These are phyloP conservation scores for Typhlichthys subterraneus DNA, from an alignment of 2,797 vertebrate genomes.

Conservation along the genomic window DNA sequence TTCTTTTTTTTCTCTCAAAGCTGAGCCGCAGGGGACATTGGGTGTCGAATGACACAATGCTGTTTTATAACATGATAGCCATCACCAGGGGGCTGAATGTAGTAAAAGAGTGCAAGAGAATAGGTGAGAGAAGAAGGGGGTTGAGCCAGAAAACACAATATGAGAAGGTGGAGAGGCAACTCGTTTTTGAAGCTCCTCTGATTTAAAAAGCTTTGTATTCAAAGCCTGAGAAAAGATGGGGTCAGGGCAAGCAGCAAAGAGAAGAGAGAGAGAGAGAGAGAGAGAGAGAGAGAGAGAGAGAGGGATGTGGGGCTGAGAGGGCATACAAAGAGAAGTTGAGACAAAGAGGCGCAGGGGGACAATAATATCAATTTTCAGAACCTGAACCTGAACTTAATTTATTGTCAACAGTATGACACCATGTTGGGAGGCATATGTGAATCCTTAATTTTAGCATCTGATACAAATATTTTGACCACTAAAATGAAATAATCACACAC, in stretches of 20 bases:
- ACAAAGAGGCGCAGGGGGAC: slow-evolving; percentile 65
- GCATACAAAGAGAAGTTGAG: slow-evolving; percentile 55
- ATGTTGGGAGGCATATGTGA: not conserved
- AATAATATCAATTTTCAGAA: slow-evolving; percentile 73
- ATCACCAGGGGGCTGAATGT: slow-evolving; percentile 62
- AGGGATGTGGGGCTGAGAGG: slow-evolving; percentile 43
- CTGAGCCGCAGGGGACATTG: slow-evolving; percentile 58
- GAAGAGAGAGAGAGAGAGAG: slow-evolving; percentile 39
- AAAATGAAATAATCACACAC: not conserved
- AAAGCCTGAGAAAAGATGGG: not conserved
- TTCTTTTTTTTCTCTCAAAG: slow-evolving; percentile 54
- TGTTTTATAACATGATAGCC: slow-evolving; percentile 74
- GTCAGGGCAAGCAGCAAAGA: not conserved
- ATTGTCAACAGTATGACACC: slow-evolving; percentile 27
- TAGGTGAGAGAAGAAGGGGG: slow-evolving; percentile 9
- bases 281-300: slow-evolving; percentile 41
- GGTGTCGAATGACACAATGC: slow-evolving; percentile 71
- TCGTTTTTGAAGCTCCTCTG: no score
- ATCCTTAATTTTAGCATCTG: not conserved
- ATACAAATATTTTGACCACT: not conserved
- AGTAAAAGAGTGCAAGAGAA: slow-evolving; percentile 42
- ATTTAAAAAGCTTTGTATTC: no score
- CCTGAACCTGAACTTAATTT: slow-evolving; percentile 40
- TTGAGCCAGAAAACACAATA: not conserved
- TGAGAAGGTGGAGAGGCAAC: not conserved